Evolutionary conservation across 2,888 invertebrate species (phyloP).

Genomic region (Tortricodes alternella): DNA sequence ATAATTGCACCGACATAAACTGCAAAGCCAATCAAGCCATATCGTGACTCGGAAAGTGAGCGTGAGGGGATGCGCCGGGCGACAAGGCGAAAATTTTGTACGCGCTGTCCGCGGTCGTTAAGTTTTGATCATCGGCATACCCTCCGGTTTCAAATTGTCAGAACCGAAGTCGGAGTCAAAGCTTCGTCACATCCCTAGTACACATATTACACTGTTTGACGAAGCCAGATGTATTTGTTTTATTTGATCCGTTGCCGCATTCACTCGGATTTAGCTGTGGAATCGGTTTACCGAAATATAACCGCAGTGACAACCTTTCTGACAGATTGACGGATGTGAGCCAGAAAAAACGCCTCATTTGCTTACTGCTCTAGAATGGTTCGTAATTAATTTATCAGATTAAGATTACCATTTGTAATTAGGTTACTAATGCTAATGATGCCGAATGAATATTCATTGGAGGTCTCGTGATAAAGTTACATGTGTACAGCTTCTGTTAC

Average conservation of each 20-base stretch:
- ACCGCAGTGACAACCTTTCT: slow-evolving; percentile 15
- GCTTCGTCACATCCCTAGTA: too few species aligned
- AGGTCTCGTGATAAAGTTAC: slow-evolving; percentile 3
- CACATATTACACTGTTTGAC: too few species aligned
- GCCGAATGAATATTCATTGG: slow-evolving; percentile 25
- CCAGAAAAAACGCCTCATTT: slow-evolving; percentile 13
- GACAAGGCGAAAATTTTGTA: too few species aligned
- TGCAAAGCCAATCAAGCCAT: too few species aligned
- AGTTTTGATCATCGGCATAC: too few species aligned
- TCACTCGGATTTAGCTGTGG: neutral
- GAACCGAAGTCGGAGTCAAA: too few species aligned
- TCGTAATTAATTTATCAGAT: slow-evolving; percentile 24
- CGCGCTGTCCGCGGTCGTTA: too few species aligned
- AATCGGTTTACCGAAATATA: slow-evolving; percentile 20
- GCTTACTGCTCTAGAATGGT: slow-evolving; percentile 14
- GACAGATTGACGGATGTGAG: slow-evolving; percentile 23
- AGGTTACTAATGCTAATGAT: slow-evolving; percentile 20
- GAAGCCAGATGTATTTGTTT: slow-evolving; percentile 10
- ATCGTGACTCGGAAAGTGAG: too few species aligned
- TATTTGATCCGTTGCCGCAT: slow-evolving; percentile 23
- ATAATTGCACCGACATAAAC: too few species aligned
- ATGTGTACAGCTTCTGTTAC: slow-evolving; percentile 1
- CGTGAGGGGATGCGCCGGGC: too few species aligned
- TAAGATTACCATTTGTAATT: slow-evolving; percentile 22
- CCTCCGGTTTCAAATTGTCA: too few species aligned